Percentiles rank a stretch among this genome's conserved stretches.
These are phyloP conservation scores for Micrastur ruficollis DNA, from an alignment of 2,797 vertebrate species.

Conservation along the genomic window DNA sequence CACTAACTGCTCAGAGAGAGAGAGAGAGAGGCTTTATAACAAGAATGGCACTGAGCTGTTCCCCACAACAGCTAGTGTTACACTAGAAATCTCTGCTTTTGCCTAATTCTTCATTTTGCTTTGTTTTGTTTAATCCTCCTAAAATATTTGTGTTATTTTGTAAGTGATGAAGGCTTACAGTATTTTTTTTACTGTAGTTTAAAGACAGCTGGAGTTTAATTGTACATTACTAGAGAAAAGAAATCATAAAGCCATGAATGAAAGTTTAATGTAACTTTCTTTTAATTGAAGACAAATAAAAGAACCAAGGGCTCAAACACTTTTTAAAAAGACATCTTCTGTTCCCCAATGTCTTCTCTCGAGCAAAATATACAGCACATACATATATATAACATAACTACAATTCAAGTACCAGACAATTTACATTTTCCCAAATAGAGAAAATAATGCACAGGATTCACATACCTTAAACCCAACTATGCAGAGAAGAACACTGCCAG, in stretches of 20 bases:
- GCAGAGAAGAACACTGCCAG: constrained; percentile 22
- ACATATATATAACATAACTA: constrained; percentile 72
- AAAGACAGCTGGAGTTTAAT: not conserved
- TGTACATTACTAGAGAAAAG: not conserved
- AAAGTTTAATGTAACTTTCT: constrained; percentile 44
- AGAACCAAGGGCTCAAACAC: constrained; percentile 58
- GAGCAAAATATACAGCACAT: constrained; percentile 78
- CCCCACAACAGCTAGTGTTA: not conserved
- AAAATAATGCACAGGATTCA: constrained; percentile 73
- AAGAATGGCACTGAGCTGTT: not conserved
- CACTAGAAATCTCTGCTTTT: not conserved
- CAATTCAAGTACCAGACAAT: constrained; percentile 87
- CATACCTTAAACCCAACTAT: constrained; percentile 60
- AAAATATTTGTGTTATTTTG: not conserved
- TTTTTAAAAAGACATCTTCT: constrained; percentile 55
- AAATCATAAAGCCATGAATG: not conserved
- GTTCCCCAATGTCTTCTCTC: constrained; percentile 54
- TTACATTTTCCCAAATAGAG: constrained; percentile 74
- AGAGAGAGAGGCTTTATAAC: too few species aligned
- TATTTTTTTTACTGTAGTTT: not conserved
- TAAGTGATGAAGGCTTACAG: not conserved
- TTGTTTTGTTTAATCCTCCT: not conserved
- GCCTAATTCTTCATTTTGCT: not conserved
- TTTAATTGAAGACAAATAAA: constrained; percentile 73
- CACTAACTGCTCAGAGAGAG: not conserved